Base-by-base conservation (phyloP, 2,797 vertebrate genomes). In the Peromyscus melanophrys region DNA sequence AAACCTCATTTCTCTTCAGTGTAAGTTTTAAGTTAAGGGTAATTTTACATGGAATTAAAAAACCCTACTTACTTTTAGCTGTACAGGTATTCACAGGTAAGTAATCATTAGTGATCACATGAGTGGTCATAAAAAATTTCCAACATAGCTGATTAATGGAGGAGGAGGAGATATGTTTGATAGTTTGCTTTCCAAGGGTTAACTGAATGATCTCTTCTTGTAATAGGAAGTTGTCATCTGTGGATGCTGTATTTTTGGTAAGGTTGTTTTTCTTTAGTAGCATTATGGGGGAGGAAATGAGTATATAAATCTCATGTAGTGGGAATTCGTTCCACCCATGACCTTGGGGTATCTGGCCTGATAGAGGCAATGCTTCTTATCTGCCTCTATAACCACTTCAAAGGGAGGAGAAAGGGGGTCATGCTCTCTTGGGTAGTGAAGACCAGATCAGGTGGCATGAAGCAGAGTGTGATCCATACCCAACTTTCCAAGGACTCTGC, bases 201-300 rank as follows among this genome's bases (percentile, higher is more conserved):
- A 92, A 95, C 71, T 92, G 78, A 96, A 94, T 95, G 25, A 92
- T 96, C 77, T 92, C 29, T 88, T 96, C 31, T 52, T 77, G 84
- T 93, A 90, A 95, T 92, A 49, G 85, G 94, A 95, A 90, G 71
- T 69, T 46, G 73, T 89, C 95, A 96, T 95, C 94, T 97, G 94
- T 84, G 94, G 59, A 46, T 95, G 73, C 90, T 85, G 81, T 85
- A 90, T 96, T 97, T 97, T 90, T 31, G 77, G 85, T 82, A 95
- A 94, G 83, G 31, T 52, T 67, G 80, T 27, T 78, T 96, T 95
- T 78, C 78, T 87, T 63, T 59, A 73, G 71, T 92, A 82, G 80
- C 29, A 82, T 46, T 82, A 37, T 34, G 59, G 95, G 71, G 82
- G 81, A 85, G 73, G 82, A 93, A 95, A 98, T 78, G 78, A 96